Base-by-base conservation (phyloP, 2,113 vertebrate species). In the Chlamydotis undulata region DNA sequence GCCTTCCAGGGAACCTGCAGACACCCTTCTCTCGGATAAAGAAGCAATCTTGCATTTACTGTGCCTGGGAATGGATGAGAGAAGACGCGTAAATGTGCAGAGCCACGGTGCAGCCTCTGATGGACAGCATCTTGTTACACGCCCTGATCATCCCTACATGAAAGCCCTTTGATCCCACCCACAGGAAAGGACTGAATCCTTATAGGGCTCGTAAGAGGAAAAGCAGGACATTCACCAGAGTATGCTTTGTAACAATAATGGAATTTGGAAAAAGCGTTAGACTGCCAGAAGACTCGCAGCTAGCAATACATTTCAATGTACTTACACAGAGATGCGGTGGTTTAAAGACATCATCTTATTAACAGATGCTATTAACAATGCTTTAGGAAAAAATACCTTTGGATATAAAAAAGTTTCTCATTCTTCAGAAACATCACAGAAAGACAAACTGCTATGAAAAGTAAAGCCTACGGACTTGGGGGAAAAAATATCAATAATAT, bases 201-300 rank as follows among this genome's bases (percentile, higher is more conserved):
- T 93, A 78, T 50, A 94, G 91, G 95, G 94, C 77, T 94, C 89
- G 10, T 5, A 14, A 41, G 65, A 94, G 74, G 73, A 94, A 93
- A 87, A 89, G 81, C 91, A 93, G 93, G 83, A 94, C 81, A 47
- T 57, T 65, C 86, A 96, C 70, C 91, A 96, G 70, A 79, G 89
- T 19, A 8, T 68, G 94, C 91, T 96, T 82, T 95, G 92, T 84
- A 95, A 94, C 74, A 94, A 83, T 87, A 91, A 94, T 83, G 74
- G 96, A 91, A 92, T 96, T 79, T 94, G 87, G 94, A 97, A 95
- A 95, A 89, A 87, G 77, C 6, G 0, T 33, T 23, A 68, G 80
- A 73, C 63, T 96, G 94, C 89, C 89, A 96, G 91, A 76, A 87
- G 91, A 33, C 37, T 89, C 18, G 2, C 49, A 79, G 79, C 68